phyloP scores from a whole-genome alignment of 2,888 invertebrate species.

The Eupithecia tripunctaria region DNA sequence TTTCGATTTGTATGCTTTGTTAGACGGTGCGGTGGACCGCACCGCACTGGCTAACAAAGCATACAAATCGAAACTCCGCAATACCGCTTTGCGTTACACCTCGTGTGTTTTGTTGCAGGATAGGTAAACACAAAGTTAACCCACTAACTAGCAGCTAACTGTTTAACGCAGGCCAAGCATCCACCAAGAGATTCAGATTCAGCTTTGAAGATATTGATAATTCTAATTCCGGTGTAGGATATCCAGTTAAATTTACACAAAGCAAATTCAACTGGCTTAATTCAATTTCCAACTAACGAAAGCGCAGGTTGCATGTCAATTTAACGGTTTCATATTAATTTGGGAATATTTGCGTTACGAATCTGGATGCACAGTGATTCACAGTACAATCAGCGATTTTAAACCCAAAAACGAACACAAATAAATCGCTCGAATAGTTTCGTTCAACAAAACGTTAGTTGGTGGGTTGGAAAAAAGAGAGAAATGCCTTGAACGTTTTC shows the following conservation, averaged over 20 bases:
- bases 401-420: slow-evolving; percentile 8
- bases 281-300: background rate
- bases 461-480: slow-evolving; percentile 4
- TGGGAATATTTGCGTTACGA: slow-evolving; percentile 11
- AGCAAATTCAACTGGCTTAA: background rate
- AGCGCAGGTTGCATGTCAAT: slow-evolving; percentile 17
- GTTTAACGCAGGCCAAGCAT: background rate
- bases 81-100: background rate
- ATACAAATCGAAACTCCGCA: background rate
- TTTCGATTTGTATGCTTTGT: too few species aligned
- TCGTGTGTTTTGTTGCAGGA: background rate
- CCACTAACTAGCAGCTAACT: background rate
- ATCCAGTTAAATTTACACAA: background rate
- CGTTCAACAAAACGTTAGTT: slow-evolving; percentile 18
- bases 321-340: slow-evolving; percentile 19
- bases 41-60: background rate
- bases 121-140: background rate
- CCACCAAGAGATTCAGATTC: background rate
- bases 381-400: slow-evolving; percentile 20
- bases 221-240: background rate
- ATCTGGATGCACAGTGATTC: slow-evolving; percentile 4
- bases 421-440: slow-evolving; percentile 14
- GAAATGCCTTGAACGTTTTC: background rate
- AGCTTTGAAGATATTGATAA: background rate
- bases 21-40: too few species aligned